A percentile compares a stretch with the other conserved stretches of the same genome.
Conservation (phyloP, 2,888 invertebrate genomes). For the Xestobium rufovillosum region DNA sequence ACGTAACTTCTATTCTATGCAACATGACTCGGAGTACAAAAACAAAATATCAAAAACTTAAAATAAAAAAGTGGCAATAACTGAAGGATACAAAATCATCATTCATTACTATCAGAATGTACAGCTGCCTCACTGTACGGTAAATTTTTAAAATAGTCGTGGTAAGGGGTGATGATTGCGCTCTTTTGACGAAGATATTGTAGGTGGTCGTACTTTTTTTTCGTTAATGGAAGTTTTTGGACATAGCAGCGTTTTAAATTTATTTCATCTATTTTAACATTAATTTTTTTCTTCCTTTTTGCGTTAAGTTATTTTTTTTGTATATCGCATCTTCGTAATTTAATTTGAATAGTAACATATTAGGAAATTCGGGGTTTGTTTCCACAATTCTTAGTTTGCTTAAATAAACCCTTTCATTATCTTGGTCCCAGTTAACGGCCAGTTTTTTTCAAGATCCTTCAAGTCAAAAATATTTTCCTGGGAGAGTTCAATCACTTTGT, state of each 20-base stretch:
- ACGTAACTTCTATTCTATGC: no score
- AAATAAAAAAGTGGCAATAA: no score
- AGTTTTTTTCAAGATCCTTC: no score
- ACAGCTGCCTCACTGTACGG: no score
- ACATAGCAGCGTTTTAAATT: conserved; percentile 6
- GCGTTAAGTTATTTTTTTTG: conserved; percentile 6
- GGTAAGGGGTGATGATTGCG: background rate
- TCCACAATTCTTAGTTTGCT: background rate
- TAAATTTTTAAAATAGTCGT: background rate
- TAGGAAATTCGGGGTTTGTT: conserved; percentile 3
- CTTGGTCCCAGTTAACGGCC: background rate
- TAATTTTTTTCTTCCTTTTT: conserved; percentile 9
- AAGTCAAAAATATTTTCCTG: conserved; percentile 1
- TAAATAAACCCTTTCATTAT: background rate
- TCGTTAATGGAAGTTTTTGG: conserved; percentile 5
- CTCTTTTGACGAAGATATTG: conserved; percentile 8
- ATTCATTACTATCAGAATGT: no score
- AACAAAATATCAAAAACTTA: no score
- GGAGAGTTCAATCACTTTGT: conserved; percentile 12
- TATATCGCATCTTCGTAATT: conserved; percentile 5
- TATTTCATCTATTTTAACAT: conserved; percentile 4
- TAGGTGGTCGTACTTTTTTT: conserved; percentile 11
- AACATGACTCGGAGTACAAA: no score
- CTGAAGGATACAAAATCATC: no score
- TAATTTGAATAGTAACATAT: conserved; percentile 7